phyloP scores from a whole-genome alignment of 2,797 vertebrate genomes.

The Gymnothorax javanicus region DNA sequence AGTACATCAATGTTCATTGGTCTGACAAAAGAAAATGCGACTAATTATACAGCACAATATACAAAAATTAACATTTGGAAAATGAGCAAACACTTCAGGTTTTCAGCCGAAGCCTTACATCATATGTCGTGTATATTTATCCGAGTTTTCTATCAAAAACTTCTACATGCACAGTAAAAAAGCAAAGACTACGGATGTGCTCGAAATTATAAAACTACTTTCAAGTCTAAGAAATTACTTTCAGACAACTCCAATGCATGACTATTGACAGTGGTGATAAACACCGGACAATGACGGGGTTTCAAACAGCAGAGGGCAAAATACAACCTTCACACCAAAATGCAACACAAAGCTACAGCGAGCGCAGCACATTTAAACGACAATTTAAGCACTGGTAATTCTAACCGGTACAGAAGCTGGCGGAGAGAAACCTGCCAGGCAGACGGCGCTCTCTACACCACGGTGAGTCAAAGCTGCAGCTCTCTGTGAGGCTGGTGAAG shows the following conservation, averaged over 20 bases:
- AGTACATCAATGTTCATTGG: background rate
- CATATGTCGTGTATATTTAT: background rate
- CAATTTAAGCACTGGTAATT: background rate
- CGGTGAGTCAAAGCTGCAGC: conserved; percentile 31
- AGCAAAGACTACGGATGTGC: background rate
- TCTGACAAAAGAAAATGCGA: background rate
- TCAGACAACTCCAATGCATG: background rate
- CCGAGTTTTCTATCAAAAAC: background rate
- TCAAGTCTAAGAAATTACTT: background rate
- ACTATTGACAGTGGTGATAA: background rate
- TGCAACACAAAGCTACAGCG: background rate
- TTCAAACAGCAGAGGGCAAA: background rate
- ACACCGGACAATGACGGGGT: background rate
- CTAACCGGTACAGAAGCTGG: background rate
- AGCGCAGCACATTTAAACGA: background rate
- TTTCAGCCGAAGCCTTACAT: background rate
- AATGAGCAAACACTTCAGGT: background rate
- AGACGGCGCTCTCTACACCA: background rate
- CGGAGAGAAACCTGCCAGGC: conserved; percentile 9
- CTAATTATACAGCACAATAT: background rate
- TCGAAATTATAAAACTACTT: background rate
- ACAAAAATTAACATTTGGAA: background rate
- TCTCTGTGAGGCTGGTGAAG: conserved; percentile 42
- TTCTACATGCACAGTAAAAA: background rate
- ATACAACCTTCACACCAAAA: background rate